These are phyloP conservation scores for Bursaphelenchus okinawaensis DNA, from an alignment of 2,888 invertebrate species.

Conservation along the genomic window DNA sequence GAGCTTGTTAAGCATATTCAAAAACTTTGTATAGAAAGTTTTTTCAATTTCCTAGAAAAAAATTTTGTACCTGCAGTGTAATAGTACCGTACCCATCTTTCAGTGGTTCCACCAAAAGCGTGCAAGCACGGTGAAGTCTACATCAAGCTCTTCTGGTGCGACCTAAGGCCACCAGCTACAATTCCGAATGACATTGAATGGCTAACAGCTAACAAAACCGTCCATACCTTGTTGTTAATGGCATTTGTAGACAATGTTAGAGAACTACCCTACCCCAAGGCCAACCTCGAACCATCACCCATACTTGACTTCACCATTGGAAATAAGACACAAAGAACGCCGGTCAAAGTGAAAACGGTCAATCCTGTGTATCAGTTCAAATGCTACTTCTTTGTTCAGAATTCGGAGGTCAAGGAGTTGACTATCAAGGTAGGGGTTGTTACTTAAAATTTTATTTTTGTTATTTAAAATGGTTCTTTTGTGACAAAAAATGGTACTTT, in stretches of 20 bases:
- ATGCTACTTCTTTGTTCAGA: conserved; percentile 73
- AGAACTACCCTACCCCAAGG: conserved; percentile 62
- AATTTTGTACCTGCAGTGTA: background rate
- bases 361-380: conserved; percentile 92
- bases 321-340: conserved; percentile 64
- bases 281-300: conserved; percentile 71
- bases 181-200: conserved; percentile 24
- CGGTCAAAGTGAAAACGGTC: conserved; percentile 66
- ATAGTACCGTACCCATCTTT: conserved; percentile 16
- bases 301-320: conserved; percentile 76
- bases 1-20: no score
- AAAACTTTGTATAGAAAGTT: no score
- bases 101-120: conserved; percentile 88
- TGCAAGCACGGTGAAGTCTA: conserved; percentile 91
- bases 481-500: no score
- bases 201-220: conserved; percentile 41
- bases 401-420: conserved; percentile 68
- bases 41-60: no score
- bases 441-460: no score
- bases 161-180: conserved; percentile 68
- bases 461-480: no score
- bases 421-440: conserved; percentile 66
- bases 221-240: conserved; percentile 66
- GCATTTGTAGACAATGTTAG: conserved; percentile 87
- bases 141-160: conserved; percentile 81